Evolutionary conservation across 2,888 invertebrate genomes (phyloP).

Genomic region (Blastobasis lacticolella): DNA sequence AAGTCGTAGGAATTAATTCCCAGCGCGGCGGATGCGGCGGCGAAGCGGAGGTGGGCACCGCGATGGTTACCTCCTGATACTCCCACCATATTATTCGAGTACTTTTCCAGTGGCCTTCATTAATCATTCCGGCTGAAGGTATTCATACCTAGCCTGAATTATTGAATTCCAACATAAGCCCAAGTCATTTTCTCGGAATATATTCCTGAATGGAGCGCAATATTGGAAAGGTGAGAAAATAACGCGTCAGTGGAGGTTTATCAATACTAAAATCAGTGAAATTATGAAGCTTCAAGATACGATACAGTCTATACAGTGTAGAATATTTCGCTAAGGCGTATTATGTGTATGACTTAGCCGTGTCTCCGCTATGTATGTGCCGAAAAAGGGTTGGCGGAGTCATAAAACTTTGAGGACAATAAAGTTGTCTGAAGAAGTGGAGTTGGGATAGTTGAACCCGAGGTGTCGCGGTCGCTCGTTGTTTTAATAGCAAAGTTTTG

Average conservation of each 20-base stretch:
- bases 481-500: constrained; percentile 46
- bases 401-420: constrained; percentile 54
- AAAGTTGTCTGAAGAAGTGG: constrained; percentile 46
- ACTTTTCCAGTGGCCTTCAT: neutral
- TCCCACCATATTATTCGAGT: no score
- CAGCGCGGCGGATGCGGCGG: constrained; percentile 2
- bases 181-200: neutral
- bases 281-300: no score
- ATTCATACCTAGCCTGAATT: constrained; percentile 8
- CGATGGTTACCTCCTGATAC: no score
- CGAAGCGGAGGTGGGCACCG: no score
- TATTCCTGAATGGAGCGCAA: neutral
- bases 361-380: constrained; percentile 16
- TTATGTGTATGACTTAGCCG: no score
- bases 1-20: constrained; percentile 44
- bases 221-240: constrained; percentile 1
- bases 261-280: neutral
- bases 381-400: constrained; percentile 36
- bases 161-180: constrained; percentile 9
- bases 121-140: constrained; percentile 9
- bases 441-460: constrained; percentile 52
- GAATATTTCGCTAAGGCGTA: no score
- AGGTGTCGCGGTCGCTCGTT: constrained; percentile 39
- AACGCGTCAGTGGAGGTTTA: neutral
- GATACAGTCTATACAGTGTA: no score